phyloP scores from a whole-genome alignment of 1,140 invertebrate species.

The Gerris buenoi region DNA sequence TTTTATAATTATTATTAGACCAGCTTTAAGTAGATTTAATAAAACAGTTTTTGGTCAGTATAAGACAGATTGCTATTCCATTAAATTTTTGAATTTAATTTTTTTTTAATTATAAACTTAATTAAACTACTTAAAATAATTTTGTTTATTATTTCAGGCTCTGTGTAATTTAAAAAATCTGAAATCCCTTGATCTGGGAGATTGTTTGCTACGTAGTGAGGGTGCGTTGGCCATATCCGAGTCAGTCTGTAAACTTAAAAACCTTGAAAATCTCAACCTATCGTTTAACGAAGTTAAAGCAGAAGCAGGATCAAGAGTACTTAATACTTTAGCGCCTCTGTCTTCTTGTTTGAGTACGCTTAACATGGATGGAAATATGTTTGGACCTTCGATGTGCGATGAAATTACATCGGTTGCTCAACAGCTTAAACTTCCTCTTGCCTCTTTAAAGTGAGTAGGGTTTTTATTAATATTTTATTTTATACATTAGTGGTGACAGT shows the following conservation, averaged over 20 bases:
- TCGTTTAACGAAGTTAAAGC: neutral
- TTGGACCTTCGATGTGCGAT: neutral
- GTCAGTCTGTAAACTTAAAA: neutral
- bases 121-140: too few relatives aligned
- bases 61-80: too few relatives aligned
- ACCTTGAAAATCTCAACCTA: neutral
- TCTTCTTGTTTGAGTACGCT: neutral
- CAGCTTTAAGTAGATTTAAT: too few relatives aligned
- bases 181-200: slow-evolving; percentile 70
- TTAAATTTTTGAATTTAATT: too few relatives aligned
- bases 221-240: slow-evolving; percentile 57
- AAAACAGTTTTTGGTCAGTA: too few relatives aligned
- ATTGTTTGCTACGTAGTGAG: slow-evolving; percentile 73
- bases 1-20: too few relatives aligned
- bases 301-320: neutral
- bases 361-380: neutral
- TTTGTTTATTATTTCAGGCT: too few relatives aligned
- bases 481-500: too few relatives aligned
- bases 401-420: neutral
- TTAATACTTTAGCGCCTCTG: neutral
- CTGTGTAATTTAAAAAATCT: too few relatives aligned
- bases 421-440: neutral
- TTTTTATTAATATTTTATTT: neutral
- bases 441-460: neutral
- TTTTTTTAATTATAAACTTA: too few relatives aligned